phyloP scores from a whole-genome alignment of 2,888 invertebrate genomes.

The Sycophila texana region DNA sequence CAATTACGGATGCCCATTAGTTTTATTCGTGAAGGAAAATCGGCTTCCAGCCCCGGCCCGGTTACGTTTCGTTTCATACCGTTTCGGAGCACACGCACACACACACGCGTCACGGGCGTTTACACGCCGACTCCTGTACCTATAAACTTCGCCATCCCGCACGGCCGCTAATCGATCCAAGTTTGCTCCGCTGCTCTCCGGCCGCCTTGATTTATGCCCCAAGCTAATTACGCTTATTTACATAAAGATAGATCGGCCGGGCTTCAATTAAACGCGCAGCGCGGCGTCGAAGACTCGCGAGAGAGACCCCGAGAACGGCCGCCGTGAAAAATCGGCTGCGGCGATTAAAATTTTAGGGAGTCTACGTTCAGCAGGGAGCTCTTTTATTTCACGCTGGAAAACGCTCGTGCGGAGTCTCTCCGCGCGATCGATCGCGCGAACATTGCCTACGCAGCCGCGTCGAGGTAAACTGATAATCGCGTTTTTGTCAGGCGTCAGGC shows the following conservation, averaged over 20 bases:
- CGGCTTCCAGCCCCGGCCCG: constrained; percentile 61
- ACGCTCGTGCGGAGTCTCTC: background rate
- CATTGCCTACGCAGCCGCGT: no score
- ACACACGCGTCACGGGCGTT: no score
- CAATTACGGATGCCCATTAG: constrained; percentile 74
- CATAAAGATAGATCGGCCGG: constrained; percentile 70
- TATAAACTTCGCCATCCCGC: background rate
- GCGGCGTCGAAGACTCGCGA: background rate
- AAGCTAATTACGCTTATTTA: constrained; percentile 73
- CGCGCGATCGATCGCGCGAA: background rate
- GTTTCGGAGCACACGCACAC: constrained; percentile 8
- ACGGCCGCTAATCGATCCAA: constrained; percentile 59
- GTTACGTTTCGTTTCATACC: constrained; percentile 8
- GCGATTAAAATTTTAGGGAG: constrained; percentile 14
- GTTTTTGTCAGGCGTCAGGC: background rate
- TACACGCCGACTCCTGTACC: background rate
- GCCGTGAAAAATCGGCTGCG: background rate
- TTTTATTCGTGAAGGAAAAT: constrained; percentile 71
- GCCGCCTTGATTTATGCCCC: constrained; percentile 72
- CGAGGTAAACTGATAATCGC: background rate
- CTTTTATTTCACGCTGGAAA: background rate
- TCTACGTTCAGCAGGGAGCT: background rate
- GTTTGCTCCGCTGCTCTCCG: constrained; percentile 52
- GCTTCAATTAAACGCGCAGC: constrained; percentile 64
- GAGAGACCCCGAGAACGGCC: background rate